These are phyloP conservation scores for Thalassoma bifasciatum DNA, from an alignment of 2,113 vertebrate species.

Conservation along the genomic window DNA sequence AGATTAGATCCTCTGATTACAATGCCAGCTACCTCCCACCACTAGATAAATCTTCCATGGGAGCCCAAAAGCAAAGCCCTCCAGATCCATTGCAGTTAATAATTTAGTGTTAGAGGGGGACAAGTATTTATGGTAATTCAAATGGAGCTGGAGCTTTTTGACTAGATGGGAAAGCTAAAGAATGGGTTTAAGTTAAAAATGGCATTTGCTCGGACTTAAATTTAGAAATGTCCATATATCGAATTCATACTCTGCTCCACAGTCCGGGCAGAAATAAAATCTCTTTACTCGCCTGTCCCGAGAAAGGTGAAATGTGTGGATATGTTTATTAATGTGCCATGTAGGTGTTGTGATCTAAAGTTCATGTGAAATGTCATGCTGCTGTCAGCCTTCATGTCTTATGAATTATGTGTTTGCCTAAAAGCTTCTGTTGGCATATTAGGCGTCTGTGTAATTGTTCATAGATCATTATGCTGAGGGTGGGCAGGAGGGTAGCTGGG, in stretches of 20 bases:
- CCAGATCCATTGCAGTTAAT: constrained; percentile 80
- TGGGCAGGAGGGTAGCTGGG: constrained; percentile 10
- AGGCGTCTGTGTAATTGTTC: constrained; percentile 44
- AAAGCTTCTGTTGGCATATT: constrained; percentile 61
- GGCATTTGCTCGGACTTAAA: constrained; percentile 39
- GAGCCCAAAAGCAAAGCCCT: constrained; percentile 76
- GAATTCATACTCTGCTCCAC: constrained; percentile 9
- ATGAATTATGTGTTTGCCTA: constrained; percentile 59
- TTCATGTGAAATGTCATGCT: constrained; percentile 48
- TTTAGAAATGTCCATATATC: constrained; percentile 40
- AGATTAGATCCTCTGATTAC: constrained; percentile 85
- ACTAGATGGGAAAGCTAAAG: constrained; percentile 44
- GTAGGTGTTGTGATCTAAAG: constrained; percentile 37
- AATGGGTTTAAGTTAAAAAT: constrained; percentile 55
- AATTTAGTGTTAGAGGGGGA: constrained; percentile 73
- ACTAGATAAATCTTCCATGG: constrained; percentile 80
- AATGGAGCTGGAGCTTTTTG: constrained; percentile 55
- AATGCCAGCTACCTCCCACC: constrained; percentile 77
- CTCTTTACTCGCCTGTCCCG: constrained; percentile 20
- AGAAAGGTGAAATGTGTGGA: constrained; percentile 32
- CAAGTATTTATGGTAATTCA: constrained; percentile 76
- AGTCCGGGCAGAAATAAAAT: constrained; percentile 2
- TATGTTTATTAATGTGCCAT: constrained; percentile 45
- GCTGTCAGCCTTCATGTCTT: constrained; percentile 22
- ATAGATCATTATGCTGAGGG: constrained; percentile 53